These are phyloP conservation scores for Pteronotus mesoamericanus DNA, from an alignment of 2,797 vertebrate species.

Conservation along the genomic window DNA sequence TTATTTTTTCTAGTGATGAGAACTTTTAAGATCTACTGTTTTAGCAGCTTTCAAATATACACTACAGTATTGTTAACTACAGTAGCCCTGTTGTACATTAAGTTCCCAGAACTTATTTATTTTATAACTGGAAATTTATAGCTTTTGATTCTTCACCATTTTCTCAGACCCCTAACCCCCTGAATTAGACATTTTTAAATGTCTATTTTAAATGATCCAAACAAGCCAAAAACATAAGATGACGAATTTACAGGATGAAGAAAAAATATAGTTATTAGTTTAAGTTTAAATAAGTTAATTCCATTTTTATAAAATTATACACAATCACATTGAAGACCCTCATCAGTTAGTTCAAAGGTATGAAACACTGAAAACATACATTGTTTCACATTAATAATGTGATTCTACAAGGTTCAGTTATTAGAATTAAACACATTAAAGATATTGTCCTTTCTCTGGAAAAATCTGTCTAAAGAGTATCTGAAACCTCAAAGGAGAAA, in stretches of 20 bases:
- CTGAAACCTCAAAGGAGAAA: neutral
- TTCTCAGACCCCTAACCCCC: neutral
- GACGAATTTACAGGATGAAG: neutral
- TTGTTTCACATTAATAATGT: conserved; percentile 6
- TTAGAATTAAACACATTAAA: conserved; percentile 1
- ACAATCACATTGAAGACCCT: neutral
- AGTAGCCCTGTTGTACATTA: neutral
- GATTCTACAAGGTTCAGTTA: neutral
- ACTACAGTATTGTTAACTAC: neutral
- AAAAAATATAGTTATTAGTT: neutral
- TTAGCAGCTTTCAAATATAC: neutral
- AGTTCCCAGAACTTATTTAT: neutral
- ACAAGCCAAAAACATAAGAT: neutral
- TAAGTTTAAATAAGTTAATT: conserved; percentile 33
- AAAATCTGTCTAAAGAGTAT: neutral
- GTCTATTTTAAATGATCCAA: neutral
- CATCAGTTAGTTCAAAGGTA: neutral
- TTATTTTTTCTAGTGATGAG: neutral
- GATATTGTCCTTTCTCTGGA: neutral
- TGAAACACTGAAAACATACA: neutral
- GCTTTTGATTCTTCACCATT: neutral
- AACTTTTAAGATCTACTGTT: neutral
- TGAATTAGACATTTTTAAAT: neutral
- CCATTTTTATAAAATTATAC: conserved; percentile 16
- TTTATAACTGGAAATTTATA: neutral